A percentile compares a stretch with the other conserved stretches of the same genome.
Conservation (phyloP, 2,113 vertebrate species). For the Mirounga angustirostris region DNA sequence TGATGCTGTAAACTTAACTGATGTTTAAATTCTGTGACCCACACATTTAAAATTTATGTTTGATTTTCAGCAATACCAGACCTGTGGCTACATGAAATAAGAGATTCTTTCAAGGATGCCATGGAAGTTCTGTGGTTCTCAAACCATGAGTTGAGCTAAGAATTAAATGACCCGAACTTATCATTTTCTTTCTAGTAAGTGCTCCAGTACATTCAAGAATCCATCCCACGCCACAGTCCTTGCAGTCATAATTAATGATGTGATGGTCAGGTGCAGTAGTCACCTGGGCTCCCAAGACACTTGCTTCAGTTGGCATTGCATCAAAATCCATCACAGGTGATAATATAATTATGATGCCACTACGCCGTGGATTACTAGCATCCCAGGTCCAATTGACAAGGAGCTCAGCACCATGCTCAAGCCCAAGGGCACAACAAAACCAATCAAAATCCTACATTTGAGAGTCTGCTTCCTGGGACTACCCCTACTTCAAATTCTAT, state of each 20-base stretch:
- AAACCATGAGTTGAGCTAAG: background rate
- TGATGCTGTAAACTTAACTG: background rate
- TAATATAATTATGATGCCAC: background rate
- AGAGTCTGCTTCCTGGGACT: background rate
- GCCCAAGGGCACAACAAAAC: background rate
- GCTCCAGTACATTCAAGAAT: background rate
- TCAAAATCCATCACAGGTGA: background rate
- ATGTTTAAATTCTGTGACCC: conserved; percentile 38
- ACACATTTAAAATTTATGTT: conserved; percentile 51
- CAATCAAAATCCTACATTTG: background rate
- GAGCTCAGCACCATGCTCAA: background rate
- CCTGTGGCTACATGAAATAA: background rate
- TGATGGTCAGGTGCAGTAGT: background rate
- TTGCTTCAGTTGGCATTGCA: background rate
- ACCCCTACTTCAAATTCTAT: background rate
- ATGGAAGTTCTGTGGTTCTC: background rate
- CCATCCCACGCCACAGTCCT: background rate
- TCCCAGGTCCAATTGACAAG: background rate
- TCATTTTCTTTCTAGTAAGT: background rate
- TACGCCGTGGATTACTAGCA: background rate
- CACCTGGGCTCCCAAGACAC: background rate
- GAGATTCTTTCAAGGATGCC: conserved; percentile 1
- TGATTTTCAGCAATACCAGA: conserved; percentile 52
- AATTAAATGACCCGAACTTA: conserved; percentile 27
- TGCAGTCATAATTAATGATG: background rate